Base-by-base conservation (phyloP, 2,888 invertebrate species). In the Miltochrista miniata region DNA sequence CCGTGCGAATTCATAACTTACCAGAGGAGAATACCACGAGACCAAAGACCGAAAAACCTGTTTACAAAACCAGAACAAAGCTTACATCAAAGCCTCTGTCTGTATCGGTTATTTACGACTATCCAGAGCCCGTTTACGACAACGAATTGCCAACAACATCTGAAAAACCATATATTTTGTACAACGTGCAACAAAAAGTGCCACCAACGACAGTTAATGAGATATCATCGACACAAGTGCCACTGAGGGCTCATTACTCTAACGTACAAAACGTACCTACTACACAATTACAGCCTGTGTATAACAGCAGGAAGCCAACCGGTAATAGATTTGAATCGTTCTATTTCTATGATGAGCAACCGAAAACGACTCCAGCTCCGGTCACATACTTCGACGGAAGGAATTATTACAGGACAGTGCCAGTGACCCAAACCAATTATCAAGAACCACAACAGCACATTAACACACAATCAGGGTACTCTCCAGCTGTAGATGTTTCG, bases 321-420 rank as follows among this genome's bases (percentile, higher is more conserved):
- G 83, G 88, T 56, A 90, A 91, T 66, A 86, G 88, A 37, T 79
- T 92, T 45, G 92, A 94, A 0, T 94, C 95, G 7, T 95, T 93
- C 79, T 95, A 93, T 68, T 95, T 94, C 71, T 95, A 94, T 64
- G 94, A 95, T 56, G 95, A 95, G 72, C 90, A 92, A 61, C 87
- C 90, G 0, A 88, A 90, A 64, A 90, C 93, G 9, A 93, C 93
- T 15, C 93, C 93, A 10, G 83, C 93, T 24, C 93, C 94, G 0
- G 87, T 92, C 45, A 83, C 90, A 1, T 91, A 78, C 68, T 92
- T 84, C 59, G 90, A 92, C 56, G 89, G 90, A 35, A 80, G 87
- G 52, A 87, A 91, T 65, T 90, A 87, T 59, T 91, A 90, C 61
- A 87, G 89, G 65, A 85, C 89, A 35, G 83, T 87, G 45, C 85